These are phyloP conservation scores for Chiloscyllium plagiosum DNA, from an alignment of 2,113 vertebrate species.

Conservation along the genomic window DNA sequence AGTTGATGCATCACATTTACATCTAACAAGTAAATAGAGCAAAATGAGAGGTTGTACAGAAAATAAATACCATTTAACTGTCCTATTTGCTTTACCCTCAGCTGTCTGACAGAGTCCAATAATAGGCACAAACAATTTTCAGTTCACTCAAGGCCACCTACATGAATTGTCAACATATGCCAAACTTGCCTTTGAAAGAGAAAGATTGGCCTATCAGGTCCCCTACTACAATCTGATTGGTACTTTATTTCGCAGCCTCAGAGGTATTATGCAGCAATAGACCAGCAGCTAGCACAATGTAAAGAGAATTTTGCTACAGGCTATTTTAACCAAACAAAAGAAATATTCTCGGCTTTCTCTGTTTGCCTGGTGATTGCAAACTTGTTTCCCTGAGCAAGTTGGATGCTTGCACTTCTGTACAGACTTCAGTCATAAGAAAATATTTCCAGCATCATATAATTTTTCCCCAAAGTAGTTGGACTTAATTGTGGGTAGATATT, in stretches of 20 bases:
- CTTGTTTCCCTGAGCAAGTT: neutral
- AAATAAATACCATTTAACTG: neutral
- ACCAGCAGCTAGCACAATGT: neutral
- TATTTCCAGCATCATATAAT: neutral
- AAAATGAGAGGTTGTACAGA: neutral
- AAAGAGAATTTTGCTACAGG: neutral
- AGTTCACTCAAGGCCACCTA: neutral
- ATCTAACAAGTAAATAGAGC: neutral
- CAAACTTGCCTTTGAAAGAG: neutral
- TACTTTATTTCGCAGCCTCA: neutral
- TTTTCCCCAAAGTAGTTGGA: neutral
- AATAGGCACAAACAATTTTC: neutral
- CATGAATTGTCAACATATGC: constrained; percentile 6
- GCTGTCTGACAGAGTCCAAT: neutral
- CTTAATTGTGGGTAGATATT: neutral
- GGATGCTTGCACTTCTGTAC: neutral
- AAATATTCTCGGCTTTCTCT: neutral
- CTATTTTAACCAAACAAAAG: neutral
- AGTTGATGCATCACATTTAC: neutral
- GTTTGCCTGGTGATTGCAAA: neutral
- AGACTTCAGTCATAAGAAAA: neutral
- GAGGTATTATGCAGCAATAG: neutral
- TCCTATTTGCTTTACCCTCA: neutral
- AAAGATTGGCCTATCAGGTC: neutral
- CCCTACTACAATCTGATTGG: neutral